Conservation (phyloP, 2,113 vertebrate species). For the Hypanus sabinus region DNA sequence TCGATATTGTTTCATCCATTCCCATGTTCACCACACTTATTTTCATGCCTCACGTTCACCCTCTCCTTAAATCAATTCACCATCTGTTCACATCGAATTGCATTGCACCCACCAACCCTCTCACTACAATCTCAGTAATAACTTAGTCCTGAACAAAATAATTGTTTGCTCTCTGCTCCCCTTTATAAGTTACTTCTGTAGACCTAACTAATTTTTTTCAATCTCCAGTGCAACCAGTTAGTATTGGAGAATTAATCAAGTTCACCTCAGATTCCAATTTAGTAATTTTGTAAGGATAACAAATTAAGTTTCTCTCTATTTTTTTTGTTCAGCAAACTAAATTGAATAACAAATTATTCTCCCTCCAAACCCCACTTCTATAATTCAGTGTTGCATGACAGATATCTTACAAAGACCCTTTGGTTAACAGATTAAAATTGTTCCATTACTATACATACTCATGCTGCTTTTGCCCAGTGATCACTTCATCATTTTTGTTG, state of each 20-base stretch:
- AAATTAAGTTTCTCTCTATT: constrained; percentile 8
- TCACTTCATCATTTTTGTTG: not conserved
- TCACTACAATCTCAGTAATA: constrained; percentile 12
- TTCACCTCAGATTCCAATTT: constrained; percentile 15
- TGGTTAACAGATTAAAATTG: not conserved
- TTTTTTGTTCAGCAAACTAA: not conserved
- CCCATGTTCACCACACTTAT: not conserved
- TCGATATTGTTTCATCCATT: constrained; percentile 14
- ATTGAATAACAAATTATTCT: constrained; percentile 27
- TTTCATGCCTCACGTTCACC: not conserved
- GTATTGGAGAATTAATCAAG: not conserved
- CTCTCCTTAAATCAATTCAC: constrained; percentile 21
- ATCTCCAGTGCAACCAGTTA: not conserved
- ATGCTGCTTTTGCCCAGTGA: not conserved
- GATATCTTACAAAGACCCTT: not conserved
- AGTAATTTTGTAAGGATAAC: constrained; percentile 18
- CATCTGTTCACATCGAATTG: constrained; percentile 12
- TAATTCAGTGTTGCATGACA: not conserved
- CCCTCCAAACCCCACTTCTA: not conserved
- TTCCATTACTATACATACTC: not conserved
- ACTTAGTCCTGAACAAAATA: not conserved
- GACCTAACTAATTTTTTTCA: constrained; percentile 19
- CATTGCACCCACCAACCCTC: not conserved
- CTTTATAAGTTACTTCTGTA: constrained; percentile 11
- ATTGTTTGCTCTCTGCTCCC: not conserved